A percentile compares a stretch with the other conserved stretches of the same genome.
Evolutionary conservation across 1,140 invertebrate genomes (phyloP).

Genomic region (Sitophilus oryzae): DNA sequence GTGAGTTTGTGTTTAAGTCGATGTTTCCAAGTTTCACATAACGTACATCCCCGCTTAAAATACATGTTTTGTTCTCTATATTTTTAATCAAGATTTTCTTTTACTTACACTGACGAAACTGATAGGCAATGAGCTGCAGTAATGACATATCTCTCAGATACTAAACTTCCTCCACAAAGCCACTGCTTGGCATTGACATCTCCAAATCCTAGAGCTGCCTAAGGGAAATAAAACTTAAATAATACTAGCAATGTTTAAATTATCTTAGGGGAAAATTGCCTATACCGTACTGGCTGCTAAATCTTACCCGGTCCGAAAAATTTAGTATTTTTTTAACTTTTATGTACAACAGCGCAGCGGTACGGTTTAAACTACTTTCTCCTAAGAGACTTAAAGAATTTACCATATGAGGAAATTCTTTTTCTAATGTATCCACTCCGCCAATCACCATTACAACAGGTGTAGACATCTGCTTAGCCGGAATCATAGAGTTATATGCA

Average conservation of each 20-base stretch:
- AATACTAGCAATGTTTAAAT: too few species aligned
- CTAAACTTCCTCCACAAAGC: slow-evolving; percentile 61
- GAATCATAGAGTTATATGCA: slow-evolving; percentile 15
- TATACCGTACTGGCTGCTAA: too few species aligned
- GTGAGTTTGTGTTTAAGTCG: slow-evolving; percentile 9
- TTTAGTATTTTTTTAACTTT: too few species aligned
- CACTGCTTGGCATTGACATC: slow-evolving; percentile 17
- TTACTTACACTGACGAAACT: slow-evolving; percentile 15
- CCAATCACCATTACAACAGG: slow-evolving; percentile 27
- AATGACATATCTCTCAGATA: slow-evolving; percentile 59
- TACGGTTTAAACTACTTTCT: too few species aligned
- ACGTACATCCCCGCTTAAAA: slow-evolving; percentile 18
- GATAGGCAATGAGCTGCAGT: slow-evolving; percentile 67
- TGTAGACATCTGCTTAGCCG: background rate
- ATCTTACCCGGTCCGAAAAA: too few species aligned
- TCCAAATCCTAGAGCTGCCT: slow-evolving; percentile 37
- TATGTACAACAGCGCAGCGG: too few species aligned
- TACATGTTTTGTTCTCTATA: background rate
- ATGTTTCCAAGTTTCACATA: slow-evolving; percentile 22
- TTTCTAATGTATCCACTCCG: slow-evolving; percentile 20
- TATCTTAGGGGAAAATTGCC: background rate
- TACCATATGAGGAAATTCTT: slow-evolving; percentile 37
- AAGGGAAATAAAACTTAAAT: slow-evolving; percentile 14
- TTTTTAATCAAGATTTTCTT: background rate
- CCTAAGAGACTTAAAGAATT: too few species aligned